phyloP scores from a whole-genome alignment of 2,888 invertebrate genomes.

The Apotomis betuletana region DNA sequence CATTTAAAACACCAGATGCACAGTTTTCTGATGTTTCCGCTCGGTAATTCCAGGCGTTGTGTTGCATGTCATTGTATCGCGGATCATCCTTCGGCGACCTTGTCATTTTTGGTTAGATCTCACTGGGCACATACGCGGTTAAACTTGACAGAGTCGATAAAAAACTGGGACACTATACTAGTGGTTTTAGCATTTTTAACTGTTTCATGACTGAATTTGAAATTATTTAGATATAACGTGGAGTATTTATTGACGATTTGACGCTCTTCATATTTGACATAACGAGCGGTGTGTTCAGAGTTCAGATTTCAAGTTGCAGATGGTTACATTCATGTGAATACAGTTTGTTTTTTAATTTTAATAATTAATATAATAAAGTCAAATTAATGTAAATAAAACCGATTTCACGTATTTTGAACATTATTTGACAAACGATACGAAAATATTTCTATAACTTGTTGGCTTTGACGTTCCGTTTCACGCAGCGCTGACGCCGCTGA shows the following conservation, averaged over 20 bases:
- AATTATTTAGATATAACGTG: conserved; percentile 65
- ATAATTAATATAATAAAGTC: neutral
- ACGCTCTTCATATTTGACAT: conserved; percentile 58
- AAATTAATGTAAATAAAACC: no score
- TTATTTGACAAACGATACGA: no score
- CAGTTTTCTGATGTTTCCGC: conserved; percentile 71
- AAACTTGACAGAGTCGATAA: conserved; percentile 49
- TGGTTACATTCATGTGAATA: neutral
- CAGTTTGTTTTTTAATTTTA: neutral
- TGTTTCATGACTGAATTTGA: conserved; percentile 54
- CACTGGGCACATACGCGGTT: conserved; percentile 46
- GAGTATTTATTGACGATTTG: conserved; percentile 72
- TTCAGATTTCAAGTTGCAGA: conserved; percentile 18
- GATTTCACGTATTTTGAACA: no score
- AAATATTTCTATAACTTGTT: no score
- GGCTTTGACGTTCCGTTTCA: neutral
- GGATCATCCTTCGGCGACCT: conserved; percentile 81
- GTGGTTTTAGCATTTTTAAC: conserved; percentile 69
- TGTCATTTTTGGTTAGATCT: conserved; percentile 77
- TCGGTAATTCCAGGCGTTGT: conserved; percentile 78
- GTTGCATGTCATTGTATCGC: conserved; percentile 73
- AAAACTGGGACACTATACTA: conserved; percentile 55
- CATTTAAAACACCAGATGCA: conserved; percentile 66
- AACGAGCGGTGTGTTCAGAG: conserved; percentile 39
- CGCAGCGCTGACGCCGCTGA: neutral